Evolutionary conservation across 1,140 invertebrate genomes (phyloP), one percentile per base, ranked within the genome.

Genomic region (Drosophila erecta): DNA sequence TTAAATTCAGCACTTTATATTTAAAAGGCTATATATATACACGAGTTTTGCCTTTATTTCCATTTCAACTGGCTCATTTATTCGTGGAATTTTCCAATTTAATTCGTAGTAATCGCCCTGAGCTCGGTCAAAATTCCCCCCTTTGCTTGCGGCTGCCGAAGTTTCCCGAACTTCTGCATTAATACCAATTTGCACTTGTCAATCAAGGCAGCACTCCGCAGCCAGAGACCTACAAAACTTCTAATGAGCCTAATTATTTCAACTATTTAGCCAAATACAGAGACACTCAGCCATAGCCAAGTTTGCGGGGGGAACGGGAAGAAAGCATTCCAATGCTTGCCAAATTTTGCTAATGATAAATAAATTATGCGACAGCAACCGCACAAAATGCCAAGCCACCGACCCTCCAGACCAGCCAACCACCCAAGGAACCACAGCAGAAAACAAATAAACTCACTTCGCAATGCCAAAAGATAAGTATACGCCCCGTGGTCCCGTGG

Each of bases 281-380:
- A 80, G 72, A 49, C 79, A 59, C 51, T 44, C 40, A 41, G 12
- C n/a, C 12, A 41, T 10, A 14, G 44, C 56, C 22, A 56, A 11
- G 47, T 38, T 50, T 49, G 17, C 30, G 27, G 15, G 35, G 46
- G 22, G 53, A 35, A 43, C 0, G 3, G 4, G 37, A 14, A 14
- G 44, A 53, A 38, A 70, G 50, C 61, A 85, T 85, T 80, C 72
- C 75, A 41, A 49, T 66, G 57, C 65, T 70, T 76, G 75, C 79
- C 84, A 81, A 86, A 86, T 86, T 86, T 66, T 86, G 84, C 83
- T 89, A 86, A 86, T 87, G 83, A 86, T 89, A 86, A 86, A 86
- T 89, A 86, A 86, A 86, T 86, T 83, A 86, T 86, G 75, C 79
- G 75, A 78, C 85, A 74, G 83, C 83, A 76, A 61, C 79, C 72